Evolutionary conservation across 2,888 invertebrate species (phyloP), one percentile per base, ranked within the genome.

Genomic region (Cerceris ruficornis): DNA sequence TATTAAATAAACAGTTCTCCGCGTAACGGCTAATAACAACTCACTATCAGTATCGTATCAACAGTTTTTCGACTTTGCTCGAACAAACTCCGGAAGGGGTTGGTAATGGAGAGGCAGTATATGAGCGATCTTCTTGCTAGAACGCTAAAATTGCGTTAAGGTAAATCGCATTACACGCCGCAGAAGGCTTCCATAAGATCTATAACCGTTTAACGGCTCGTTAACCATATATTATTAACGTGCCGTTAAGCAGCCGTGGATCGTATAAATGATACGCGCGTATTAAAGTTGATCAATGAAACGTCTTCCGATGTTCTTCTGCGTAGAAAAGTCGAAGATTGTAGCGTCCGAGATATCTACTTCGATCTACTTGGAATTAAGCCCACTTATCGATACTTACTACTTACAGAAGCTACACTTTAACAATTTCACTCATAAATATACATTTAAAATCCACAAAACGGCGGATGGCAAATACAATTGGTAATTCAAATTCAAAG

Each of bases 151-250:
- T 78, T 81, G 67, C 84, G 71, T 83, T 83, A 72, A 68, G 72
- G 83, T 67, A 72, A 77, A 77, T 81, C 83, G 83, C 78, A 78
- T 74, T 76, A 74, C 73, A 75, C 69, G 81, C 59, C 68, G 67
- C 59, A 54, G 69, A 74, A 72, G 76, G 76, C 76, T 79, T 81
- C 75, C 76, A 58, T 74, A 75, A 84, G 79, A 84, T 82, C 77
- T 75, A 80, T 82, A 84, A 84, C 74, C 80, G 75, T 77, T 82
- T 75, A 82, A 84, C 82, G 74, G 80, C 74, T 80, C 77, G 84
- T 80, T 84, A 82, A 80, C 68, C 77, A 62, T 76, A 71, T 69
- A 68, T 84, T 84, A 80, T 80, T 76, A 77, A 84, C 82, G 84
- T 66, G 66, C 72, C 84, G 84, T 82, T 84, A 67, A 77, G 42